A percentile compares a stretch with the other conserved stretches of the same genome.
Conservation (phyloP, 2,797 vertebrate species). For the Labroides dimidiatus region DNA sequence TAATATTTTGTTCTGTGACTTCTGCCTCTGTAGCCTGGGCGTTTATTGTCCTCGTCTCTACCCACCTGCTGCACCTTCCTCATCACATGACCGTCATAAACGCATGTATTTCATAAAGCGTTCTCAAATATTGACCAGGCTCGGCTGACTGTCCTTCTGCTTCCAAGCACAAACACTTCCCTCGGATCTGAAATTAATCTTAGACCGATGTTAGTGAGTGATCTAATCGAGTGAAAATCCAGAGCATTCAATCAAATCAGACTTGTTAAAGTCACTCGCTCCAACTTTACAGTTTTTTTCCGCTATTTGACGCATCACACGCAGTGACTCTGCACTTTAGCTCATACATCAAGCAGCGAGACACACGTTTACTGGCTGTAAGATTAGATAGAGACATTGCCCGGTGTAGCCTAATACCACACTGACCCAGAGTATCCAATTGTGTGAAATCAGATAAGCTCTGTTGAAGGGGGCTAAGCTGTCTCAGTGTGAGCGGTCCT, state of each 20-base stretch:
- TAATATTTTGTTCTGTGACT: conserved; percentile 47
- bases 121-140: conserved; percentile 82
- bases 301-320: conserved; percentile 42
- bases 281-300: conserved; percentile 21
- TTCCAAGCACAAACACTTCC: conserved; percentile 46
- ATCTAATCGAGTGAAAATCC: conserved; percentile 10
- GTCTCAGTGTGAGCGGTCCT: conserved; percentile 65
- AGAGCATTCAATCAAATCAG: conserved; percentile 34
- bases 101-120: conserved; percentile 75
- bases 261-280: conserved; percentile 26
- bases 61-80: conserved; percentile 64
- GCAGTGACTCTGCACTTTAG: conserved; percentile 50
- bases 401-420: conserved; percentile 63
- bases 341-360: conserved; percentile 25
- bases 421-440: conserved; percentile 70
- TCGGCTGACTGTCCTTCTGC: conserved; percentile 42
- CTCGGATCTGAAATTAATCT: conserved; percentile 24
- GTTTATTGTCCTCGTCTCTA: conserved; percentile 72
- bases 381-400: conserved; percentile 74
- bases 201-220: conserved; percentile 15
- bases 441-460: conserved; percentile 79
- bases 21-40: conserved; percentile 32
- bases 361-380: conserved; percentile 51
- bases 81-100: conserved; percentile 71
- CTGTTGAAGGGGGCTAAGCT: conserved; percentile 68